Evolutionary conservation across 2,113 vertebrate species (phyloP), one percentile per base, ranked within the genome.

Genomic region (Dipodomys spectabilis): DNA sequence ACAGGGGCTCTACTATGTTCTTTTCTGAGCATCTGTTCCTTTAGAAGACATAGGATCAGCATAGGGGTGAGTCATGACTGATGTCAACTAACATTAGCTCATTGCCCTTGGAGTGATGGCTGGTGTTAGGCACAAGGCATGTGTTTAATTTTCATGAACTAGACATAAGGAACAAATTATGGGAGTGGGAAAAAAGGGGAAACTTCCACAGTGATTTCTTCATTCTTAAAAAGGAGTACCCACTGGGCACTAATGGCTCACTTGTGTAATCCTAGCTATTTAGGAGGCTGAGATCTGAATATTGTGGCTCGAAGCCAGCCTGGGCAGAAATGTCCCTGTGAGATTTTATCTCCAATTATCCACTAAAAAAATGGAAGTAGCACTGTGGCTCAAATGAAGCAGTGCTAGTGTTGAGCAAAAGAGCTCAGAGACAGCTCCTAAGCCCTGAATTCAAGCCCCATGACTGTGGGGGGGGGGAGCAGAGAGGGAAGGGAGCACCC

Each of bases 21-120:
- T 82, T 87, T 92, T 94, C 20, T 89, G 7, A 88, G 39, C 23
- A 90, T 79, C 60, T 86, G 15, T 49, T 94, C 82, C 86, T 95
- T 94, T 39, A 62, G 90, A 74, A 84, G 69, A 65, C 75, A 39
- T 62, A 10, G 62, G 81, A 60, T 69, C 65, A 82, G 28, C 25
- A 91, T n/a, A 23, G 78, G 68, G 15, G 39, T 91, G 35, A 95
- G 57, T 84, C 65, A 57, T 27, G 44, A 88, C 20, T 32, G 6
- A 35, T n/a, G 9, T 77, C 86, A 94, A 28, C n/a, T 81, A 94
- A 67, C 53, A 89, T 57, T n/a, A 94, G 53, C 35, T 94, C 49
- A 82, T 72, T 88, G 20, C 28, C 64, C 32, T 82, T 89, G 39
- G 49, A 93, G 23, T 19, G 28, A 82, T 57, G 78, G 84, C 1